phyloP scores from a whole-genome alignment of 2,888 invertebrate species.

The Opisthograptis luteolata region DNA sequence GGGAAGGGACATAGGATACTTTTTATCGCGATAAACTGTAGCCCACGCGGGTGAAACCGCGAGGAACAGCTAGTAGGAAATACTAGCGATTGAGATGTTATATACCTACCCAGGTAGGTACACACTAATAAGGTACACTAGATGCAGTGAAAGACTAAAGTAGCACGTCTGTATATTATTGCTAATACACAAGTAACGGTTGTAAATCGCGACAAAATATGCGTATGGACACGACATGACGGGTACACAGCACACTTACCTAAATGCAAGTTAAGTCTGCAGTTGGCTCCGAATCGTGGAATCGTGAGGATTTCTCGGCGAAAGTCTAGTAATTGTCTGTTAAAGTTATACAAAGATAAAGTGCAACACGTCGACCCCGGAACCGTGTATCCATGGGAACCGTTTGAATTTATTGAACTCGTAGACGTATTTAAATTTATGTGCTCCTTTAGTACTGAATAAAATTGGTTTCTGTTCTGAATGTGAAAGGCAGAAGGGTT shows the following conservation, averaged over 20 bases:
- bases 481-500: constrained; percentile 10
- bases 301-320: constrained; percentile 38
- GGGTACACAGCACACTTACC: constrained; percentile 45
- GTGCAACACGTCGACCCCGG: constrained; percentile 55
- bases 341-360: constrained; percentile 43
- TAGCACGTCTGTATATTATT: constrained; percentile 53
- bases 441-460: neutral
- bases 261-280: constrained; percentile 36
- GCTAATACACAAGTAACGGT: constrained; percentile 55
- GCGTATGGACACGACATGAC: constrained; percentile 32
- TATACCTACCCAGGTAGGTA: too few relatives aligned
- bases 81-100: too few relatives aligned
- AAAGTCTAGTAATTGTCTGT: constrained; percentile 45
- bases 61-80: too few relatives aligned
- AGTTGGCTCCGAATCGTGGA: constrained; percentile 26
- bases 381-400: constrained; percentile 53
- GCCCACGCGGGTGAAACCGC: too few relatives aligned
- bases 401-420: constrained; percentile 13
- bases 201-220: constrained; percentile 43
- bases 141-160: constrained; percentile 46
- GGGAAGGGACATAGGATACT: too few relatives aligned
- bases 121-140: too few relatives aligned
- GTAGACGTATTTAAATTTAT: constrained; percentile 15
- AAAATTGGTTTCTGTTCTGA: constrained; percentile 19
- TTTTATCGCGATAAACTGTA: too few relatives aligned